Evolutionary conservation across 2,797 vertebrate genomes (phyloP).

Genomic region (Crotalus adamanteus): DNA sequence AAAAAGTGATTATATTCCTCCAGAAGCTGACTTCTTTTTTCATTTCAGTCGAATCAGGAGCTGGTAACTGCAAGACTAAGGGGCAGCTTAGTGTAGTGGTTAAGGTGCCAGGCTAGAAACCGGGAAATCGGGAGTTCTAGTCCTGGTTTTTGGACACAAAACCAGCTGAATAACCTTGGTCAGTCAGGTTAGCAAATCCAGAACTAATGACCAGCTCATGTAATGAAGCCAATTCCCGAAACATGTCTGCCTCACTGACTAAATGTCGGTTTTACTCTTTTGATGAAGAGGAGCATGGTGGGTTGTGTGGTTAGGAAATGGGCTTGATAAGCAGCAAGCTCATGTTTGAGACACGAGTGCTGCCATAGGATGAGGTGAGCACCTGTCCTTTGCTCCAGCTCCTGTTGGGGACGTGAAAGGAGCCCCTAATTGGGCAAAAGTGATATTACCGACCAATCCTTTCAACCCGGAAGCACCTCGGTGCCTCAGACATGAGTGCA

Average conservation of each 20-base stretch:
- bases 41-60: background rate
- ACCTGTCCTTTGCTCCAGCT: background rate
- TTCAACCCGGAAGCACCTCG: background rate
- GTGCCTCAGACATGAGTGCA: background rate
- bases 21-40: background rate
- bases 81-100: too few species aligned
- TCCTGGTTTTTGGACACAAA: background rate
- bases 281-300: background rate
- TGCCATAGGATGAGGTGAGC: background rate
- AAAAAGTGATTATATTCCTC: slow-evolving; percentile 77
- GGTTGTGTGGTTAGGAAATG: background rate
- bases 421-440: background rate
- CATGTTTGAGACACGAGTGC: background rate
- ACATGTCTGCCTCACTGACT: background rate
- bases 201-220: too few species aligned
- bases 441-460: background rate
- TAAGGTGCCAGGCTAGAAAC: background rate
- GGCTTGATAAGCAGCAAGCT: background rate
- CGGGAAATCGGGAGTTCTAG: background rate
- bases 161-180: background rate
- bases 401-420: background rate
- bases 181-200: background rate
- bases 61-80: background rate
- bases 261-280: background rate
- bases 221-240: background rate